Evolutionary conservation across 2,888 invertebrate species (phyloP).

Genomic region (Alcis repandata): DNA sequence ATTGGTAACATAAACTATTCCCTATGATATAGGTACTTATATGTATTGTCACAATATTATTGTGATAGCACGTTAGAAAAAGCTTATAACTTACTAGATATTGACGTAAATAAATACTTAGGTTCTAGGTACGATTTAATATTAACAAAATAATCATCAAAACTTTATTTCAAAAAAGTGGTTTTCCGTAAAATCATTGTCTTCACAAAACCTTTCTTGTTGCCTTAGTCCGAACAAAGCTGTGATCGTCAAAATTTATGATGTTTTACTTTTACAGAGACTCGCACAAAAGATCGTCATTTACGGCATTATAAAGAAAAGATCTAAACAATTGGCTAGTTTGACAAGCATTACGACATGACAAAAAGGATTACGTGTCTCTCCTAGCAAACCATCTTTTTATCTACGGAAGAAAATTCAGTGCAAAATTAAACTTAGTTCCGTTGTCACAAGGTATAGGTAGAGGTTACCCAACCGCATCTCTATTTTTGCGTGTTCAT

Average conservation of each 20-base stretch:
- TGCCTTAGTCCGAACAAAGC: conserved; percentile 70
- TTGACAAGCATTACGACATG: conserved; percentile 78
- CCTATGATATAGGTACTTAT: no score
- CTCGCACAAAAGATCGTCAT: conserved; percentile 76
- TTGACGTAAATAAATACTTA: no score
- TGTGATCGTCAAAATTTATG: conserved; percentile 71
- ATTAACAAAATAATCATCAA: not conserved
- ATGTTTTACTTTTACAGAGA: conserved; percentile 76
- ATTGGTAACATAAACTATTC: no score
- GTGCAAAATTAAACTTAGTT: conserved; percentile 55
- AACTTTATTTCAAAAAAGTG: conserved; percentile 24
- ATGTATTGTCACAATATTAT: no score
- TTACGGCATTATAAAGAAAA: conserved; percentile 72
- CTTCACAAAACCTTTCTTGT: conserved; percentile 67
- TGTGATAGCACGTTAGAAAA: no score
- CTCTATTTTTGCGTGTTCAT: conserved; percentile 44
- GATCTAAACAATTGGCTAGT: conserved; percentile 80
- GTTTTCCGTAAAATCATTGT: conserved; percentile 47
- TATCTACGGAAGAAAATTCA: not conserved
- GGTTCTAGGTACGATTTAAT: conserved; percentile 4
- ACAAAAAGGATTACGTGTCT: conserved; percentile 77
- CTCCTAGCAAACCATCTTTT: conserved; percentile 14
- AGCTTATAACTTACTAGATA: no score
- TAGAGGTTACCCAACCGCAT: conserved; percentile 17
- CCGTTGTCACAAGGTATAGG: conserved; percentile 35